phyloP scores from a whole-genome alignment of 2,888 invertebrate genomes.

The Heteropelma amictum region DNA sequence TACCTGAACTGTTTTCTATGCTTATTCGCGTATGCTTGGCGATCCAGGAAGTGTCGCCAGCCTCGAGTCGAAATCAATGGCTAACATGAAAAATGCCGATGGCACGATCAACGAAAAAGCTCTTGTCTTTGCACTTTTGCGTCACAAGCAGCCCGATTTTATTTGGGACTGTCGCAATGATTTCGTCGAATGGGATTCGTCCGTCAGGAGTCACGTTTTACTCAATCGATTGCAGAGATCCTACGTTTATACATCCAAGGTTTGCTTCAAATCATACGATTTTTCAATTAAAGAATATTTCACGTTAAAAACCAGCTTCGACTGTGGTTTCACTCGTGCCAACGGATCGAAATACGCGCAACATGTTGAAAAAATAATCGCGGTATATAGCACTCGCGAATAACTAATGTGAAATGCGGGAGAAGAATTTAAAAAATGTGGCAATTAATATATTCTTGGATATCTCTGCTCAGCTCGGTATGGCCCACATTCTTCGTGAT shows the following conservation, averaged over 20 bases:
- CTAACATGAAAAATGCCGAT: slow-evolving; percentile 65
- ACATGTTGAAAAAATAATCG: no score
- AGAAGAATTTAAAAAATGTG: not conserved
- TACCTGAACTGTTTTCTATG: no score
- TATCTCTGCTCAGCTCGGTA: slow-evolving; percentile 65
- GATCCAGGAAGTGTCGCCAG: slow-evolving; percentile 64
- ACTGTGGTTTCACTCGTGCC: no score
- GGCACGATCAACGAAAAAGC: slow-evolving; percentile 69
- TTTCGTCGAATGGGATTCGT: slow-evolving; percentile 71
- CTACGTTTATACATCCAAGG: slow-evolving; percentile 72
- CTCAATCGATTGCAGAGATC: slow-evolving; percentile 71
- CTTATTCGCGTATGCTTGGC: not conserved
- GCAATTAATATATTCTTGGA: not conserved
- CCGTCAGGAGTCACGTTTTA: slow-evolving; percentile 63
- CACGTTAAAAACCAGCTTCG: no score
- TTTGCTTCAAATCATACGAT: no score
- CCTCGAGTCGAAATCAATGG: slow-evolving; percentile 68
- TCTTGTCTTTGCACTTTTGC: slow-evolving; percentile 65
- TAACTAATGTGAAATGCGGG: not conserved
- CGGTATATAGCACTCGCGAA: not conserved
- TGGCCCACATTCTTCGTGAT: slow-evolving; percentile 78
- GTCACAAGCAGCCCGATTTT: slow-evolving; percentile 67
- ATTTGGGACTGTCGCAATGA: slow-evolving; percentile 74
- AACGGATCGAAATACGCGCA: no score
- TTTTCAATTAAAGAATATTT: no score